Evolutionary conservation across 2,888 invertebrate species (phyloP).

Genomic region (Diarsia dahlii): DNA sequence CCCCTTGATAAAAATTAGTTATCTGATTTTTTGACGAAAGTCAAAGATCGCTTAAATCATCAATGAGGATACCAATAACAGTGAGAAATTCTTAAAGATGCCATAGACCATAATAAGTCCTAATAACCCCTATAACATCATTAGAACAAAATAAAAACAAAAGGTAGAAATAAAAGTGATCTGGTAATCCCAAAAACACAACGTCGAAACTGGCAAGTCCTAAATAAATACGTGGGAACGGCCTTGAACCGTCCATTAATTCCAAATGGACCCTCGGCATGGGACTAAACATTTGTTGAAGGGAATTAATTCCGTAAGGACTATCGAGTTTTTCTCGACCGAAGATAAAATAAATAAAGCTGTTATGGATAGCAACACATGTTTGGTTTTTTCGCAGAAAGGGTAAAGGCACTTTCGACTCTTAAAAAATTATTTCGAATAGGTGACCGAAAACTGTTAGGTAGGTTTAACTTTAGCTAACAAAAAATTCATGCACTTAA

Average conservation of each 20-base stretch:
- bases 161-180: constrained; percentile 56
- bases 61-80: background rate
- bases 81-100: background rate
- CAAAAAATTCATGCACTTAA: background rate
- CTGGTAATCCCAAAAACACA: constrained; percentile 65
- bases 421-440: background rate
- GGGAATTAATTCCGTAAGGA: constrained; percentile 64
- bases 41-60: no score
- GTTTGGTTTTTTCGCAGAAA: background rate
- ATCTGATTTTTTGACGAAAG: no score
- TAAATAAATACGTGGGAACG: constrained; percentile 64
- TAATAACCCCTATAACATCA: constrained; percentile 22
- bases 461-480: background rate
- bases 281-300: constrained; percentile 64
- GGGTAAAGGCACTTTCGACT: background rate
- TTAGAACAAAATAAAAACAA: constrained; percentile 49
- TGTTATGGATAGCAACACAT: constrained; percentile 20
- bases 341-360: constrained; percentile 50
- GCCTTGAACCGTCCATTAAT: constrained; percentile 65
- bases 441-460: background rate
- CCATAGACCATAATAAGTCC: background rate
- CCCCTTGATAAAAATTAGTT: no score
- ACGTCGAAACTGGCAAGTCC: constrained; percentile 57
- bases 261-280: constrained; percentile 64
- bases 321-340: constrained; percentile 52